A percentile compares a stretch with the other conserved stretches of the same genome.
phyloP scores from a whole-genome alignment of 1,140 invertebrate species.

The Drosophila willistoni region DNA sequence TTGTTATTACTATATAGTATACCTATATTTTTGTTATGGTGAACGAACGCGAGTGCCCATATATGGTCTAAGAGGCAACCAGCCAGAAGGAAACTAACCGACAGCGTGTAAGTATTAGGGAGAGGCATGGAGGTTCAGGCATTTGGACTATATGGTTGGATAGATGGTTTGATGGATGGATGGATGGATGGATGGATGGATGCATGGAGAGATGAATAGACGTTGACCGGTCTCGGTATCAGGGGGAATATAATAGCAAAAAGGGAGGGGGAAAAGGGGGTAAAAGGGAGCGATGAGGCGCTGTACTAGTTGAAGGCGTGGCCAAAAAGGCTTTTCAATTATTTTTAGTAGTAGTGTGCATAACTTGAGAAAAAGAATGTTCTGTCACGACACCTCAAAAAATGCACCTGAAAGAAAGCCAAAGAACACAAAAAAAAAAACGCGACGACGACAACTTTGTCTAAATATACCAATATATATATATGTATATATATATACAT shows the following conservation, averaged over 20 bases:
- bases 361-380: slow-evolving; percentile 70
- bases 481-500: slow-evolving; percentile 29
- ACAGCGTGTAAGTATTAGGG: slow-evolving; percentile 7
- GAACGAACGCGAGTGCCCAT: slow-evolving; percentile 71
- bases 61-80: slow-evolving; percentile 58
- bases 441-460: slow-evolving; percentile 15
- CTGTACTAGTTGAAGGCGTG: slow-evolving; percentile 18
- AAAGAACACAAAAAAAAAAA: slow-evolving; percentile 1
- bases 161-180: no score
- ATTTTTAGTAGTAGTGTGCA: slow-evolving; percentile 76
- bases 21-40: slow-evolving; percentile 36
- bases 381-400: slow-evolving; percentile 80
- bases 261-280: no score
- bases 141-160: no score
- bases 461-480: slow-evolving; percentile 29
- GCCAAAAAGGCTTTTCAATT: slow-evolving; percentile 65
- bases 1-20: slow-evolving; percentile 32
- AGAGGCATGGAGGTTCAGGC: background rate
- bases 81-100: slow-evolving; percentile 23
- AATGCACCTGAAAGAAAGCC: slow-evolving; percentile 70
- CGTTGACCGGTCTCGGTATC: no score
- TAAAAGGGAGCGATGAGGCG: background rate
- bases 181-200: no score
- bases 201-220: no score
- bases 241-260: no score